phyloP scores from a whole-genome alignment of 2,113 vertebrate species.

The Antennarius striatus region DNA sequence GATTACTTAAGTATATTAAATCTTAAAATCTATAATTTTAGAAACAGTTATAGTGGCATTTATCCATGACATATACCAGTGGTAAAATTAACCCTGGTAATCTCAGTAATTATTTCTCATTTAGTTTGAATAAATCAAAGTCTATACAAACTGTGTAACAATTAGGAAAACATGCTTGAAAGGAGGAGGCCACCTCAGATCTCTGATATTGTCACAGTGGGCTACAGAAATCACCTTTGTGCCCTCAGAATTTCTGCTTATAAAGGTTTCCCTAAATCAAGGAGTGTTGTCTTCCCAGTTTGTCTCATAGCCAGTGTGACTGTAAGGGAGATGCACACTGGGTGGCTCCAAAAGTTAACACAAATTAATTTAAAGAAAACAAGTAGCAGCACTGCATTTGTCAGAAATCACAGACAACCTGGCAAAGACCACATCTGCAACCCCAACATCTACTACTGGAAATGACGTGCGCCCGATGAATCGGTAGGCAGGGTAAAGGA shows the following conservation, averaged over 20 bases:
- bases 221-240: neutral
- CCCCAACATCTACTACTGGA: too few species aligned
- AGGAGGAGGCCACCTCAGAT: neutral
- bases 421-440: too few species aligned
- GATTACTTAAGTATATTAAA: too few species aligned
- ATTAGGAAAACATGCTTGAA: neutral
- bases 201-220: neutral
- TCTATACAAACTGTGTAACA: neutral
- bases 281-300: neutral
- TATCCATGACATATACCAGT: too few species aligned
- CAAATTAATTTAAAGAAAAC: too few species aligned
- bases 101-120: slow-evolving; percentile 1
- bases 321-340: too few species aligned
- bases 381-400: too few species aligned
- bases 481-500: too few species aligned
- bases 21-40: too few species aligned
- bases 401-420: too few species aligned
- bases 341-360: too few species aligned
- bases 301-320: neutral
- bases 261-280: neutral
- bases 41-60: neutral
- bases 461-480: too few species aligned
- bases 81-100: neutral
- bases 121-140: neutral
- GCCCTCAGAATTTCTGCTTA: neutral